Evolutionary conservation across 2,888 invertebrate genomes (phyloP).

Genomic region (Campoplex nolae): DNA sequence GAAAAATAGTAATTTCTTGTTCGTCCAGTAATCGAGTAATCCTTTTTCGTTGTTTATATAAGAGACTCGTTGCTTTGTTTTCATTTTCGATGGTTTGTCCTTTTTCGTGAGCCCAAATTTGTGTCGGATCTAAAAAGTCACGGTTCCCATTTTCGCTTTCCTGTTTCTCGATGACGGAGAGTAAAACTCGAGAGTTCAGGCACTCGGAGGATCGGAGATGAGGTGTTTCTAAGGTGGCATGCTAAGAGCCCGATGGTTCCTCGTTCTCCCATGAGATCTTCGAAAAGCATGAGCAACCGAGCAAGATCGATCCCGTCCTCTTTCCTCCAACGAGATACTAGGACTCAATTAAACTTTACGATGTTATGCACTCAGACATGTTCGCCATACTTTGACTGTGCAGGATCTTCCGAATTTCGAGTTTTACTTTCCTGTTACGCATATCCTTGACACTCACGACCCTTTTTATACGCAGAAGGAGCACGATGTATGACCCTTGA

Average conservation of each 20-base stretch:
- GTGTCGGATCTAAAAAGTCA: neutral
- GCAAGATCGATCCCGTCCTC: conserved; percentile 83
- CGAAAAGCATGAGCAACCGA: conserved; percentile 71
- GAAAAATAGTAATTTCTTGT: too few species aligned
- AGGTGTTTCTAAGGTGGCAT: conserved; percentile 47
- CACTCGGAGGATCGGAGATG: conserved; percentile 53
- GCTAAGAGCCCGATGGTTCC: conserved; percentile 54
- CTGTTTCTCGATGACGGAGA: neutral
- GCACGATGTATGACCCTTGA: neutral
- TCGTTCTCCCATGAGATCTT: conserved; percentile 50
- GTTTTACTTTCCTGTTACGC: neutral
- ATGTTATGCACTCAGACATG: conserved; percentile 86
- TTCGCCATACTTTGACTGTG: conserved; percentile 78
- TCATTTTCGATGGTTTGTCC: neutral
- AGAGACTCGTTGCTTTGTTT: neutral
- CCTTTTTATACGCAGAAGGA: neutral
- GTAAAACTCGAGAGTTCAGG: conserved; percentile 25
- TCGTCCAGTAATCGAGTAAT: too few species aligned
- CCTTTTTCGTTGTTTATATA: too few species aligned
- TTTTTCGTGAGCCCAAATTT: neutral
- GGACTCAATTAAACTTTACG: conserved; percentile 91
- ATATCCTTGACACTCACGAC: conserved; percentile 19
- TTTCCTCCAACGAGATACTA: conserved; percentile 85
- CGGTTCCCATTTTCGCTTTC: conserved; percentile 4
- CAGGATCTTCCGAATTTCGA: neutral